These are phyloP conservation scores for Sigmodon hispidus DNA, from an alignment of 2,113 vertebrate genomes.

Conservation along the genomic window DNA sequence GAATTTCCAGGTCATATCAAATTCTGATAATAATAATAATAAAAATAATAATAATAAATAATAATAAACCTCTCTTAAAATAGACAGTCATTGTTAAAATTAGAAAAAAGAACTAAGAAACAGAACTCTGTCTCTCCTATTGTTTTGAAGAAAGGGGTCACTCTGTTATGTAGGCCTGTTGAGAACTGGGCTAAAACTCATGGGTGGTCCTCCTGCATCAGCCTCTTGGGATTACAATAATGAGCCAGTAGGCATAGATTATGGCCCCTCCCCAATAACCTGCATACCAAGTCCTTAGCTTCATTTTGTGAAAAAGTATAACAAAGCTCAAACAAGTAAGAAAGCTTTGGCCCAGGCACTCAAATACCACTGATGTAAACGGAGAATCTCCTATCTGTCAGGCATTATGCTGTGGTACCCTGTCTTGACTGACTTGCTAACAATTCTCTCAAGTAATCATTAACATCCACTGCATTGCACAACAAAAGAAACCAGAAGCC, in stretches of 20 bases:
- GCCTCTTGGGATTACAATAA: not conserved
- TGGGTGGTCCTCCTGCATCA: not conserved
- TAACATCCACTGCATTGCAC: not conserved
- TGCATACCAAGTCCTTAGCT: not conserved
- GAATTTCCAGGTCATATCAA: not conserved
- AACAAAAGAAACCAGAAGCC: not conserved
- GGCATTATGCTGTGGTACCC: not conserved
- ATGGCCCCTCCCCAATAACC: not conserved
- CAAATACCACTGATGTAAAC: not conserved
- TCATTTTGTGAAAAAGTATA: not conserved
- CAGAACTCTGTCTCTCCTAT: not conserved
- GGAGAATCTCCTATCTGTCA: not conserved
- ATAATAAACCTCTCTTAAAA: not conserved
- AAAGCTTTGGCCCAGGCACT: not conserved
- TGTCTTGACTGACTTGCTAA: constrained; percentile 5
- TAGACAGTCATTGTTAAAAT: not conserved
- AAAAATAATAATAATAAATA: not conserved
- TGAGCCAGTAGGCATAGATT: not conserved
- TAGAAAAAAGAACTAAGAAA: not conserved
- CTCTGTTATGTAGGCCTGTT: not conserved
- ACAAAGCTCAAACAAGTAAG: not conserved
- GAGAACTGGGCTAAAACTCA: not conserved
- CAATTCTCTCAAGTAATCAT: not conserved
- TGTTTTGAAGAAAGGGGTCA: not conserved
- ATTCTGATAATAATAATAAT: not conserved